phyloP scores from a whole-genome alignment of 2,797 vertebrate genomes.

The Paguma larvata region DNA sequence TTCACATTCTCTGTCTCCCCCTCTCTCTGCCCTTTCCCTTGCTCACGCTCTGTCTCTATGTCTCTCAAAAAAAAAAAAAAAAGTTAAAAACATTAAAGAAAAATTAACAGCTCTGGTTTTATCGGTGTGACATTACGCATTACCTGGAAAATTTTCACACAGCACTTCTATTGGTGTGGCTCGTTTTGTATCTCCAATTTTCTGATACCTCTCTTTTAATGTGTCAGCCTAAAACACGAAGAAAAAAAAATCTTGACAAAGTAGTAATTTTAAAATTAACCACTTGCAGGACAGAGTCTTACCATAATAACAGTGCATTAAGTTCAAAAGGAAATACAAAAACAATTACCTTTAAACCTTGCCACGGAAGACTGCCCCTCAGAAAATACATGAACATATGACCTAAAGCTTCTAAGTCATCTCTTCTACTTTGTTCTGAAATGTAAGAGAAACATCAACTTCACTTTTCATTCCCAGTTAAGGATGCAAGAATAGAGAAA shows the following conservation, averaged over 20 bases:
- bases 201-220: slow-evolving; percentile 99
- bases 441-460: slow-evolving; percentile 73
- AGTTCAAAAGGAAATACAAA: slow-evolving; percentile 60
- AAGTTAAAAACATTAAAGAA: too few species aligned
- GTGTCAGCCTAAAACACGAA: slow-evolving; percentile 94
- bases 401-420: slow-evolving; percentile 98
- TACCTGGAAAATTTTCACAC: slow-evolving; percentile 99
- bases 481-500: slow-evolving; percentile 29
- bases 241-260: slow-evolving; percentile 67
- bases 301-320: slow-evolving; percentile 13
- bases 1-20: too few species aligned
- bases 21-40: too few species aligned
- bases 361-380: slow-evolving; percentile 99
- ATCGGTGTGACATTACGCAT: slow-evolving; percentile 11
- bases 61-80: too few species aligned
- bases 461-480: slow-evolving; percentile 35
- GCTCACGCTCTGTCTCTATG: too few species aligned
- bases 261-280: slow-evolving; percentile 42
- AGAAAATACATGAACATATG: slow-evolving; percentile 99
- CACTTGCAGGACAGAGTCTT: background rate
- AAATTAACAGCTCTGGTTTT: background rate
- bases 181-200: slow-evolving; percentile 99
- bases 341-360: slow-evolving; percentile 96
- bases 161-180: slow-evolving; percentile 99
- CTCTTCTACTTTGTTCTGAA: slow-evolving; percentile 98